Evolutionary conservation across 2,888 invertebrate species (phyloP).

Genomic region (Trichogramma dendrolimi): DNA sequence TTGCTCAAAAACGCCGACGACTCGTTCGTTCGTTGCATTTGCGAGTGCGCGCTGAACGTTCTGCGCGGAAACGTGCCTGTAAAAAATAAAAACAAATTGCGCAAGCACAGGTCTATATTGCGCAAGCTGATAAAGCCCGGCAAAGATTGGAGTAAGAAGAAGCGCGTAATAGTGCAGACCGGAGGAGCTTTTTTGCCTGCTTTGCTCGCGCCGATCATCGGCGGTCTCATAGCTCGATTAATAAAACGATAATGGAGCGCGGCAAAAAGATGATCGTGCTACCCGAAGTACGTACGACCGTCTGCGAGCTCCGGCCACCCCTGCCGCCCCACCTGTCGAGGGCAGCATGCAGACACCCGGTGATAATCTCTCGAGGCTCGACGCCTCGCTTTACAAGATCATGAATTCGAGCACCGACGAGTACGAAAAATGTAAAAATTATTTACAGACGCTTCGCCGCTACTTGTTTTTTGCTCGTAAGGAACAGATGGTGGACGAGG

Average conservation of each 20-base stretch:
- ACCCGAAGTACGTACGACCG: conserved; percentile 1
- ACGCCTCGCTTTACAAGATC: conserved; percentile 24
- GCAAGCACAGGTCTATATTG: not conserved
- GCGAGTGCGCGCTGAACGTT: conserved; percentile 10
- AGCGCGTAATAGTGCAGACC: not conserved
- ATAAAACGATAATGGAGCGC: conserved; percentile 12
- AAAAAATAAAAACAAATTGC: not conserved
- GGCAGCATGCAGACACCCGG: conserved; percentile 7
- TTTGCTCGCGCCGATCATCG: not conserved
- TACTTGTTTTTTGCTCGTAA: conserved; percentile 12
- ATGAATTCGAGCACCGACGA: conserved; percentile 19
- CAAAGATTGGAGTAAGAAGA: not conserved
- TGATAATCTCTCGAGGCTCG: conserved; percentile 12
- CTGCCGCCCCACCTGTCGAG: fast-evolving
- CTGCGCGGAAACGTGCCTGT: not conserved
- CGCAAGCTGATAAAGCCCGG: not conserved
- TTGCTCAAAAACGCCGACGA: not conserved
- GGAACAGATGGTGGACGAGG: too few relatives aligned
- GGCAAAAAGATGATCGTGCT: conserved; percentile 20
- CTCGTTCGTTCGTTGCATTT: not conserved
- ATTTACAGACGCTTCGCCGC: conserved; percentile 17
- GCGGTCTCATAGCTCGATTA: not conserved
- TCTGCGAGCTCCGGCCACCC: not conserved
- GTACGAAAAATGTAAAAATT: conserved; percentile 24
- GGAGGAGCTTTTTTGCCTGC: not conserved